Evolutionary conservation across 2,888 invertebrate genomes (phyloP).

Genomic region (Candidula unifasciata): DNA sequence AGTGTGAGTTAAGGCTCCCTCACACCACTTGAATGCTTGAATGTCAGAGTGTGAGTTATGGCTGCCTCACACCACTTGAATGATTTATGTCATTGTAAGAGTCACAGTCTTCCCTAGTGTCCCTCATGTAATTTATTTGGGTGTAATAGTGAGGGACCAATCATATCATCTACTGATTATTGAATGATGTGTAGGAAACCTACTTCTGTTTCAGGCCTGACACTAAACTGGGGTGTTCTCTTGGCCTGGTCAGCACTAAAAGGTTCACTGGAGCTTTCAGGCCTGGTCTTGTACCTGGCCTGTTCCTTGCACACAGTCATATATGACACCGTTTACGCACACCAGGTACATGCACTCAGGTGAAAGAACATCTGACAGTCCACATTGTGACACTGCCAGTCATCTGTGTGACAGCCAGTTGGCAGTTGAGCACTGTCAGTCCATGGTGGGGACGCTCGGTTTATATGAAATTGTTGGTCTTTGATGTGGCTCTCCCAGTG

Average conservation of each 20-base stretch:
- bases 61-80: no score
- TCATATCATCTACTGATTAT: neutral
- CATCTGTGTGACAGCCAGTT: neutral
- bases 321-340: conserved; percentile 75
- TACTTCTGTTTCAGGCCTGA: conserved; percentile 70
- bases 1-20: no score
- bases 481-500: no score
- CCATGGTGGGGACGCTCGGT: no score
- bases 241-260: conserved; percentile 77
- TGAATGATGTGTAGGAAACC: neutral
- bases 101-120: no score
- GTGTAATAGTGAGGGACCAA: no score
- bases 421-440: no score
- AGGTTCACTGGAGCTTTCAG: conserved; percentile 66
- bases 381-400: neutral
- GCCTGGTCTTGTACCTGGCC: conserved; percentile 73
- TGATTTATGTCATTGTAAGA: no score
- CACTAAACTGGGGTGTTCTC: conserved; percentile 79
- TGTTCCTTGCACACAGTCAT: conserved; percentile 71
- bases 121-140: no score
- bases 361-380: neutral
- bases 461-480: no score
- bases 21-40: no score
- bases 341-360: conserved; percentile 69
- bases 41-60: no score